phyloP scores from a whole-genome alignment of 1,140 invertebrate genomes.

The Solenopsis fugax region DNA sequence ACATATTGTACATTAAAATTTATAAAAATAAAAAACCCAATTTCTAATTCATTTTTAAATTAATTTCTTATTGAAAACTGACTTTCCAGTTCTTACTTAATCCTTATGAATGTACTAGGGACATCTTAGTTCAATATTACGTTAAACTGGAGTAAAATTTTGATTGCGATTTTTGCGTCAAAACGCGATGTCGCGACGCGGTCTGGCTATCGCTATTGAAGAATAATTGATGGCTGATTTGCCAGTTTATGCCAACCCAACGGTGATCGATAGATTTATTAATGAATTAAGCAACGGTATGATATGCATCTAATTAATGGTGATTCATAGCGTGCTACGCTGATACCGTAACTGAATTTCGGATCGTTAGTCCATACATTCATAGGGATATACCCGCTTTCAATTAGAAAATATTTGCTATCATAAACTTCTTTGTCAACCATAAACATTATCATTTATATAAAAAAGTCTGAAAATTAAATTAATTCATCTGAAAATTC shows the following conservation, averaged over 20 bases:
- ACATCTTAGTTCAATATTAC: conserved; percentile 8
- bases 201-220: conserved; percentile 29
- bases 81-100: too few species aligned
- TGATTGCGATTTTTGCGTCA: neutral
- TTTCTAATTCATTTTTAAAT: too few species aligned
- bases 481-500: neutral
- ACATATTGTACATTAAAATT: too few species aligned
- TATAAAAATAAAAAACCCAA: too few species aligned
- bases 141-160: neutral
- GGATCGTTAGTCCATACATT: conserved; percentile 10
- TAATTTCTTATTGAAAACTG: too few species aligned
- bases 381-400: neutral
- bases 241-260: conserved; percentile 39
- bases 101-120: neutral
- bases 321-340: conserved; percentile 44
- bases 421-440: neutral
- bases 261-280: conserved; percentile 57
- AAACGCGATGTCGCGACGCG: neutral
- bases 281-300: conserved; percentile 55
- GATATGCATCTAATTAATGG: conserved; percentile 51
- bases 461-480: neutral
- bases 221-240: conserved; percentile 62
- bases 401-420: conserved; percentile 7
- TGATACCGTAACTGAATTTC: conserved; percentile 49
- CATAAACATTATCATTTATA: neutral